Conservation (phyloP, 2,797 vertebrate species). For the Philypnodon macrostomus region DNA sequence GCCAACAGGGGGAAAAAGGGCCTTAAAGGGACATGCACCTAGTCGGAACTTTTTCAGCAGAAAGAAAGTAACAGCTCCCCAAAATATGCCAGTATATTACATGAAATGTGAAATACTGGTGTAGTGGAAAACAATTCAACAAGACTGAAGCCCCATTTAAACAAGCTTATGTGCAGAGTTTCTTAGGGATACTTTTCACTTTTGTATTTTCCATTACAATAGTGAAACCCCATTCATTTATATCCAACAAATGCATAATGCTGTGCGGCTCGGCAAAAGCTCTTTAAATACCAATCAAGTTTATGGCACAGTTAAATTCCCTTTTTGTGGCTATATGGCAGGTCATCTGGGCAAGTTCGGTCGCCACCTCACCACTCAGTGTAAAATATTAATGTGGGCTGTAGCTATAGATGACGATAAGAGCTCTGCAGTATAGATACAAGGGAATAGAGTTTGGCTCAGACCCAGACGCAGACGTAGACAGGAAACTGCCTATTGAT, state of each 20-base stretch:
- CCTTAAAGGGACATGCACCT: too few relatives aligned
- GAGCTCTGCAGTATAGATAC: slow-evolving; percentile 1
- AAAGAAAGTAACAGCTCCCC: too few relatives aligned
- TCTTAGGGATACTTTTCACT: slow-evolving; percentile 9
- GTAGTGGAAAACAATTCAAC: too few relatives aligned
- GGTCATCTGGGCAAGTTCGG: slow-evolving; percentile 31
- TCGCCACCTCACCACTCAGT: slow-evolving; percentile 21
- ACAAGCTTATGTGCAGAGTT: too few relatives aligned
- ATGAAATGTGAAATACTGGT: too few relatives aligned
- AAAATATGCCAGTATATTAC: too few relatives aligned
- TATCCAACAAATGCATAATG: slow-evolving; percentile 5
- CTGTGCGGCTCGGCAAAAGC: slow-evolving; percentile 19
- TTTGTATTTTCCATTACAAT: slow-evolving; percentile 16
- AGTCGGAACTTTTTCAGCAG: too few relatives aligned
- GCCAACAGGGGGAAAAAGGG: too few relatives aligned
- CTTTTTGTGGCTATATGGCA: slow-evolving; percentile 29
- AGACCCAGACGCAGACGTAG: not conserved
- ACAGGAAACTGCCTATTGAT: slow-evolving; percentile 12
- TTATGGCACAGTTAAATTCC: slow-evolving; percentile 20
- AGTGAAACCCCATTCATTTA: too few relatives aligned
- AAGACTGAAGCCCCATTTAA: too few relatives aligned
- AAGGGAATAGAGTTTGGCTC: not conserved
- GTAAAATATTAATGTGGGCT: slow-evolving; percentile 50
- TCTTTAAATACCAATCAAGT: slow-evolving; percentile 38
- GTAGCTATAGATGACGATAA: slow-evolving; percentile 12